Evolutionary conservation across 2,797 vertebrate species (phyloP).

Genomic region (Falco cherrug): DNA sequence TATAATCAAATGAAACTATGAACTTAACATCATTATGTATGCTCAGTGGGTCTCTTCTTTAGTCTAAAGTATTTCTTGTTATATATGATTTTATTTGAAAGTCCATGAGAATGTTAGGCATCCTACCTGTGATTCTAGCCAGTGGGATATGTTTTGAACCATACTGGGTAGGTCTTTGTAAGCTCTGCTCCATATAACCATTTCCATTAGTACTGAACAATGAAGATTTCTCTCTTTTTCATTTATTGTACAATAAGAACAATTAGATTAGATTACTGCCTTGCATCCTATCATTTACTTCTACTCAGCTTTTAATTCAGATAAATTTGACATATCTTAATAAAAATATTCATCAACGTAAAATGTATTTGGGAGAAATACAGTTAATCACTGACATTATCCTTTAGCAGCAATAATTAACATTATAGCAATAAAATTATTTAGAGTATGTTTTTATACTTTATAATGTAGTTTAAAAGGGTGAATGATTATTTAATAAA

Average conservation of each 20-base stretch:
- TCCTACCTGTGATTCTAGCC: neutral
- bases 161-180: neutral
- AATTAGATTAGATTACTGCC: slow-evolving; percentile 41
- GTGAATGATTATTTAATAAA: slow-evolving; percentile 17
- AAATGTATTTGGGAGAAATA: slow-evolving; percentile 29
- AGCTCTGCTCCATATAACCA: neutral
- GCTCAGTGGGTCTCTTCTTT: neutral
- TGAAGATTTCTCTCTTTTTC: neutral
- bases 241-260: slow-evolving; percentile 31
- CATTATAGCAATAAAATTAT: neutral
- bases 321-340: slow-evolving; percentile 56
- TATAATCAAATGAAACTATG: neutral
- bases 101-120: neutral
- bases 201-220: slow-evolving; percentile 1
- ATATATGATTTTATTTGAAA: neutral
- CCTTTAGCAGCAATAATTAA: neutral
- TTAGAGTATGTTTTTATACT: neutral
- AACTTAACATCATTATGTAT: neutral
- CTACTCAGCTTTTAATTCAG: slow-evolving; percentile 47
- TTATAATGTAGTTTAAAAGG: neutral
- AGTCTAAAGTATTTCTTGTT: neutral
- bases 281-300: slow-evolving; percentile 48
- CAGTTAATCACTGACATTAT: slow-evolving; percentile 36
- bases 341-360: slow-evolving; percentile 44
- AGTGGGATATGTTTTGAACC: neutral